phyloP scores from a whole-genome alignment of 1,140 invertebrate species.

The Leptinotarsa lineolata region DNA sequence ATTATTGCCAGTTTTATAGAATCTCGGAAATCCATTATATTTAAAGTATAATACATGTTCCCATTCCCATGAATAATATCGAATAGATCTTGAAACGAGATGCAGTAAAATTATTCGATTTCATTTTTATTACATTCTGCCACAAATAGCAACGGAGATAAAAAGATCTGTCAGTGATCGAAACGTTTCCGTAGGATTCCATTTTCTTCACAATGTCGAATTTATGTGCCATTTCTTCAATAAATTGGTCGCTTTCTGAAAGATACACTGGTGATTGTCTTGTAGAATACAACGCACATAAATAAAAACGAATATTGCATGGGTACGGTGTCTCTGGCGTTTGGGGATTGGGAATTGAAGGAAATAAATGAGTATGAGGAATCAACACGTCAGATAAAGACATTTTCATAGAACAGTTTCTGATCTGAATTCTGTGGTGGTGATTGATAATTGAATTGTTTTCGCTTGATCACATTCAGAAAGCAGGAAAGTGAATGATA shows the following conservation, averaged over 20 bases:
- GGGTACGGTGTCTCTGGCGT: background rate
- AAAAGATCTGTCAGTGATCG: background rate
- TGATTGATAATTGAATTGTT: too few species aligned
- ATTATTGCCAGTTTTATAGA: too few species aligned
- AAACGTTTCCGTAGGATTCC: background rate
- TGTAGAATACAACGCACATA: background rate
- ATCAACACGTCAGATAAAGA: too few species aligned
- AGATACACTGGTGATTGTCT: background rate
- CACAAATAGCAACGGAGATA: background rate
- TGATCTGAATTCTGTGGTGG: too few species aligned
- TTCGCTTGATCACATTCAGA: too few species aligned
- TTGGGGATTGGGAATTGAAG: too few species aligned
- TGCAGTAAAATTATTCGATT: background rate
- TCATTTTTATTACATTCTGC: background rate
- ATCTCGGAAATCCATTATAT: too few species aligned
- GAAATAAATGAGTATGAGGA: too few species aligned
- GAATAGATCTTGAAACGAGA: background rate
- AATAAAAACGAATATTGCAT: background rate
- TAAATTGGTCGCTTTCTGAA: conserved; percentile 1
- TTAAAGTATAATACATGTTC: too few species aligned
- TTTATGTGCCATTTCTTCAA: background rate
- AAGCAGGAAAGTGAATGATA: too few species aligned
- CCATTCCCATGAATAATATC: background rate
- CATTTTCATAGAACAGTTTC: too few species aligned
- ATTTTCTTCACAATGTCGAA: background rate